Percentiles rank a stretch among this genome's conserved stretches.
These are phyloP conservation scores for Pseudopleuronectes americanus DNA, from an alignment of 2,797 vertebrate genomes.

Conservation along the genomic window DNA sequence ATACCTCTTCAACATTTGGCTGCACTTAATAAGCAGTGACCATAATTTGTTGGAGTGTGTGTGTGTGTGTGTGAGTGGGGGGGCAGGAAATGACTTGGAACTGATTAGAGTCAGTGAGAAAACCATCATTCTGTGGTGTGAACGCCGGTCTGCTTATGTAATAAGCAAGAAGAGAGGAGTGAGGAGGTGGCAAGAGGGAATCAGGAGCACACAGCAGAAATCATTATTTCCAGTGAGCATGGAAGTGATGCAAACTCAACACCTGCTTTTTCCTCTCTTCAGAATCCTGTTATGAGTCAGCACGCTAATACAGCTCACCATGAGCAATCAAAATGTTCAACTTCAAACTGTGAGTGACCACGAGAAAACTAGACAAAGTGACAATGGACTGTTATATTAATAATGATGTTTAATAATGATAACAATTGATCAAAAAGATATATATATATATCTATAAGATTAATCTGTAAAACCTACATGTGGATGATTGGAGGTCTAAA, in stretches of 20 bases:
- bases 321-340: constrained; percentile 16
- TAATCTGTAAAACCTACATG: too few species aligned
- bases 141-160: constrained; percentile 52
- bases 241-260: background rate
- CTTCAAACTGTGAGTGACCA: too few species aligned
- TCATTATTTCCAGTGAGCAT: background rate
- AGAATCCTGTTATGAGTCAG: too few species aligned
- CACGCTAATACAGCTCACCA: background rate
- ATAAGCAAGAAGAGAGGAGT: constrained; percentile 26
- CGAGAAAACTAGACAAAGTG: too few species aligned
- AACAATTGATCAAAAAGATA: too few species aligned
- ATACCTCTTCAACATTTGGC: background rate
- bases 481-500: too few species aligned
- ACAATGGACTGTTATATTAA: too few species aligned
- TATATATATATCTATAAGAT: too few species aligned
- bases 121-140: constrained; percentile 46
- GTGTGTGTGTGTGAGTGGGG: too few species aligned
- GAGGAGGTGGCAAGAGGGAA: constrained; percentile 49
- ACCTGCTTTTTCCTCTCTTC: background rate
- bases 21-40: background rate
- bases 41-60: too few species aligned
- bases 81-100: background rate
- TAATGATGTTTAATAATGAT: too few species aligned
- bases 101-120: constrained; percentile 45
- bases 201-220: background rate